phyloP scores from a whole-genome alignment of 1,140 invertebrate species.

The Atta cephalotes region DNA sequence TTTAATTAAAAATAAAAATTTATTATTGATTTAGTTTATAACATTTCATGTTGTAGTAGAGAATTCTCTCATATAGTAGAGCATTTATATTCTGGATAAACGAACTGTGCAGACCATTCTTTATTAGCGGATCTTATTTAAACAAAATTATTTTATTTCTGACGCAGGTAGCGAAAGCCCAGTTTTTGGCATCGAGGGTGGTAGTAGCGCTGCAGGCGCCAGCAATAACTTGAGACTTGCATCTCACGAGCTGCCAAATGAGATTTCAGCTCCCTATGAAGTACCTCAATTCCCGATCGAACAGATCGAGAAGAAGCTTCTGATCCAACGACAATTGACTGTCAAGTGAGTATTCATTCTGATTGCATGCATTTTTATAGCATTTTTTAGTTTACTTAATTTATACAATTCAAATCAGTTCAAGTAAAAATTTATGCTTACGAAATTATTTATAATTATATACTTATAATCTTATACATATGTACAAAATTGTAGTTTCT shows the following conservation, averaged over 20 bases:
- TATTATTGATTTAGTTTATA: not conserved
- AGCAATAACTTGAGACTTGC: slow-evolving; percentile 75
- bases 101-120: not conserved
- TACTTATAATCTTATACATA: not conserved
- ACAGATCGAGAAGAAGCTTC: slow-evolving; percentile 96
- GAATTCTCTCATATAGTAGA: not conserved
- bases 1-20: not conserved
- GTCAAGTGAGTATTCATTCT: slow-evolving; percentile 90
- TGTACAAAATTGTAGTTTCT: not conserved
- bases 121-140: not conserved
- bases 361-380: not conserved
- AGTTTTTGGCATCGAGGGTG: slow-evolving; percentile 81
- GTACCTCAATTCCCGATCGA: slow-evolving; percentile 99
- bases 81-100: too few species aligned
- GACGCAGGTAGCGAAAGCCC: slow-evolving; percentile 85
- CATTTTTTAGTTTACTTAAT: not conserved
- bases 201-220: slow-evolving; percentile 59
- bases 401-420: not conserved
- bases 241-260: slow-evolving; percentile 91
- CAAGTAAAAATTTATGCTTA: not conserved
- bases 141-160: slow-evolving; percentile 14
- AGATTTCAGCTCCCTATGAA: slow-evolving; percentile 97
- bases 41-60: not conserved
- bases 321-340: slow-evolving; percentile 96
- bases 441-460: not conserved